phyloP scores from a whole-genome alignment of 2,888 invertebrate species.

The Frankliniella intonsa region DNA sequence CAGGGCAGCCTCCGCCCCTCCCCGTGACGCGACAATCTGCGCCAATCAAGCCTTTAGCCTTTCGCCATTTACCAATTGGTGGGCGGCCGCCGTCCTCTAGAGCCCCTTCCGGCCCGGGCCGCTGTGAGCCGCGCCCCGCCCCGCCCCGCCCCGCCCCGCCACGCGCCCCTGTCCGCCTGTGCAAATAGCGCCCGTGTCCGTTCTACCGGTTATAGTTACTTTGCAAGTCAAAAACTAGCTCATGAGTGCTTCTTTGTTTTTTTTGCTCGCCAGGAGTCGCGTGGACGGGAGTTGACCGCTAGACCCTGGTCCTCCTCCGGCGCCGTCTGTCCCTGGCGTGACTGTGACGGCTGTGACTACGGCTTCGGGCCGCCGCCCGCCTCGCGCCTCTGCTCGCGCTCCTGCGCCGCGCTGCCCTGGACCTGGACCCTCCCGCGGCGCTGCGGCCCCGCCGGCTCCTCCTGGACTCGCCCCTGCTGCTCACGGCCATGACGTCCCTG shows the following conservation, averaged over 20 bases:
- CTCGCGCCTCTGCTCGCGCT: background rate
- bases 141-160: background rate
- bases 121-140: background rate
- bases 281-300: too few relatives aligned
- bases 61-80: slow-evolving; percentile 26
- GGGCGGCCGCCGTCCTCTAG: slow-evolving; percentile 15
- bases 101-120: background rate
- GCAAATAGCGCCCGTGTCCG: too few relatives aligned
- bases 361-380: background rate
- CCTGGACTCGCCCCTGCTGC: too few relatives aligned
- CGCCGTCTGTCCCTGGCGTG: background rate
- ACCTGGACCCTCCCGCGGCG: background rate
- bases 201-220: too few relatives aligned
- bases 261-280: too few relatives aligned
- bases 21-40: background rate
- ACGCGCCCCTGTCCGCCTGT: background rate
- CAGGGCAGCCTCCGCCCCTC: background rate
- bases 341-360: background rate
- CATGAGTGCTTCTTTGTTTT: too few relatives aligned
- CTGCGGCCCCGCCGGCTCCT: too few relatives aligned
- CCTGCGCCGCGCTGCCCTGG: background rate
- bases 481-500: too few relatives aligned
- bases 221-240: too few relatives aligned
- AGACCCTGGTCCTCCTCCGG: background rate
- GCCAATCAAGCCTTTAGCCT: slow-evolving; percentile 20